These are phyloP conservation scores for Teleopsis dalmanni DNA, from an alignment of 1,140 invertebrate species.

Conservation along the genomic window DNA sequence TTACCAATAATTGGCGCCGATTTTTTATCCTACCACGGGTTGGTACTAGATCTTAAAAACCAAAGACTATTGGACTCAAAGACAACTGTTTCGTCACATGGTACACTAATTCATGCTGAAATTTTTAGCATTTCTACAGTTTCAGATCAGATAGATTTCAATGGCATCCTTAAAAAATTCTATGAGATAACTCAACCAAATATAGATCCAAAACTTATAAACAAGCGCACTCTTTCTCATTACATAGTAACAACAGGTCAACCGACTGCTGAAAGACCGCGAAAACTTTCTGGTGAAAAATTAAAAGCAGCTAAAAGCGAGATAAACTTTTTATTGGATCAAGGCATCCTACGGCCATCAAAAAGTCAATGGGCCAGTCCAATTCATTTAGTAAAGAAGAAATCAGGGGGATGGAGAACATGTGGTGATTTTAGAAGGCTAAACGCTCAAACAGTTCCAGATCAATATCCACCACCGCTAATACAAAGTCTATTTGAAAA, in stretches of 20 bases:
- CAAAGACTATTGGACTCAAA: not conserved
- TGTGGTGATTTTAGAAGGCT: constrained; percentile 46
- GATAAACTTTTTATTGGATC: constrained; percentile 5
- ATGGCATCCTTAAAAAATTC: not conserved
- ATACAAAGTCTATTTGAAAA: not conserved
- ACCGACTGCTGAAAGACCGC: constrained; percentile 23
- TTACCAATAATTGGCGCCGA: constrained; percentile 5
- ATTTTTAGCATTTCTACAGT: not conserved
- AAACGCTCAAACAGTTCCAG: constrained; percentile 36
- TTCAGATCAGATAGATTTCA: not conserved
- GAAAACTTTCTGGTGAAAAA: constrained; percentile 32
- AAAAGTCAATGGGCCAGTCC: constrained; percentile 40
- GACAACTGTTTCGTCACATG: not conserved
- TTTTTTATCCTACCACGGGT: constrained; percentile 8
- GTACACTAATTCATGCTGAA: not conserved
- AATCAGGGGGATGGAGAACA: constrained; percentile 28
- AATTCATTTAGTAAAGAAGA: constrained; percentile 40
- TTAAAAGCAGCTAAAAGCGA: constrained; percentile 21
- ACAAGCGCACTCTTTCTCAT: constrained; percentile 3
- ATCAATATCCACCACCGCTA: constrained; percentile 47
- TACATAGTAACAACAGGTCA: constrained; percentile 31
- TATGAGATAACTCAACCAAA: not conserved
- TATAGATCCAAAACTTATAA: not conserved
- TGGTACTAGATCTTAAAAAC: constrained; percentile 1
- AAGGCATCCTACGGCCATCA: constrained; percentile 32